Evolutionary conservation across 2,797 vertebrate genomes (phyloP), one percentile per base, ranked within the genome.

Genomic region (Pachyuromys duprasi): DNA sequence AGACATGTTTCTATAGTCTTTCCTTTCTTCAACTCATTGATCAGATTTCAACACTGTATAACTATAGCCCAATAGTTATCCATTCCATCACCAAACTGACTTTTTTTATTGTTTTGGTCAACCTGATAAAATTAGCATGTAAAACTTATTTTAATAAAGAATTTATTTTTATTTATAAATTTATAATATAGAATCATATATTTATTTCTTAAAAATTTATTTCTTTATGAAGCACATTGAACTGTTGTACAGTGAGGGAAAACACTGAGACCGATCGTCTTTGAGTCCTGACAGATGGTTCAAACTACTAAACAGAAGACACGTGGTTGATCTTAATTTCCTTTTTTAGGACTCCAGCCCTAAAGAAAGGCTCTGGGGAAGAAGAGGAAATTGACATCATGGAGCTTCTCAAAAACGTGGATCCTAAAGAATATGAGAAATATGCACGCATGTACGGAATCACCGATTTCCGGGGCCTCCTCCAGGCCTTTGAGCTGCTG

Each of bases 401-500:
- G 94, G 99, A 99, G 98, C 98, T 99, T 97, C 98, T 99, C 96
- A 99, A 99, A 99, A 99, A 99, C 11, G 99, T 99, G 78, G 99
- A 99, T 98, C 99, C 99, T 80, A 99, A 99, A 98, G 99, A 99
- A 97, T 99, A 99, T 83, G 99, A 99, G 98, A 99, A 99, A 97
- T 99, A 99, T 0, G 99, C 99, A 93, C 99, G 99, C 8, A 99
- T 99, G 99, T 99, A 99, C 80, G 99, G 99, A 89, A 99, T 99
- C 97, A 99, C 99, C 3, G 99, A 99, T 98, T 99, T 99, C 98
- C 99, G 99, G 39, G 99, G 99, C 88, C 99, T 99, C 89, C 99
- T 99, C 84, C 99, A 99, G 98, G 99, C 99, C 88, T 99, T 99
- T 95, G 99, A 99, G 97, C 98, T 99, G 97, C 98, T 99, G 90